Evolutionary conservation across 1,140 invertebrate genomes (phyloP).

Genomic region (Harlomillsia oculata): DNA sequence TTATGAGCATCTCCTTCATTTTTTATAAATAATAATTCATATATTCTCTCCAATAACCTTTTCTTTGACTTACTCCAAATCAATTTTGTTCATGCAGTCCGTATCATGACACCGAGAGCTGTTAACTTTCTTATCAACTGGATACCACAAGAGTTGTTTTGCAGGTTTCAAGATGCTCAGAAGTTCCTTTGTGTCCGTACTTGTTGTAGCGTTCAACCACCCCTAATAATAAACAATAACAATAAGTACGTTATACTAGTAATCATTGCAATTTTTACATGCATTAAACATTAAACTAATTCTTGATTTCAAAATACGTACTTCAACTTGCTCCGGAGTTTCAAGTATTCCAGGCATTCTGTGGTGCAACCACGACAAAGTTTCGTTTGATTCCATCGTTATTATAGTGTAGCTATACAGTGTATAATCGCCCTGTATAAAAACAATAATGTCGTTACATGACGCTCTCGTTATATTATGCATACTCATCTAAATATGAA

Average conservation of each 20-base stretch:
- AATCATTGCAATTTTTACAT: not conserved
- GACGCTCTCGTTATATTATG: too few species aligned
- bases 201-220: slow-evolving; percentile 55
- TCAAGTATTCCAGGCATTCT: slow-evolving; percentile 67
- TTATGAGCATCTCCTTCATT: too few species aligned
- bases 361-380: slow-evolving; percentile 63
- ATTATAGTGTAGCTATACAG: slow-evolving; percentile 68
- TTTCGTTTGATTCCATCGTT: slow-evolving; percentile 61
- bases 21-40: too few species aligned
- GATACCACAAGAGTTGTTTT: slow-evolving; percentile 51
- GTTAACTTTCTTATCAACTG: slow-evolving; percentile 60
- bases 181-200: slow-evolving; percentile 48
- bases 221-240: slow-evolving; percentile 42
- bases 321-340: slow-evolving; percentile 55
- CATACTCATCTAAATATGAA: too few species aligned
- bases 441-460: too few species aligned
- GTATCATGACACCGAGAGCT: slow-evolving; percentile 58
- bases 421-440: slow-evolving; percentile 46
- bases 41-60: too few species aligned
- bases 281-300: not conserved
- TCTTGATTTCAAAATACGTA: slow-evolving; percentile 38
- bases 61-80: slow-evolving; percentile 37
- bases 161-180: slow-evolving; percentile 47
- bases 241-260: too few species aligned
- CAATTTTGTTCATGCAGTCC: slow-evolving; percentile 53